Evolutionary conservation across 2,113 vertebrate species (phyloP), one percentile per base, ranked within the genome.

Genomic region (Macquaria ambigua): DNA sequence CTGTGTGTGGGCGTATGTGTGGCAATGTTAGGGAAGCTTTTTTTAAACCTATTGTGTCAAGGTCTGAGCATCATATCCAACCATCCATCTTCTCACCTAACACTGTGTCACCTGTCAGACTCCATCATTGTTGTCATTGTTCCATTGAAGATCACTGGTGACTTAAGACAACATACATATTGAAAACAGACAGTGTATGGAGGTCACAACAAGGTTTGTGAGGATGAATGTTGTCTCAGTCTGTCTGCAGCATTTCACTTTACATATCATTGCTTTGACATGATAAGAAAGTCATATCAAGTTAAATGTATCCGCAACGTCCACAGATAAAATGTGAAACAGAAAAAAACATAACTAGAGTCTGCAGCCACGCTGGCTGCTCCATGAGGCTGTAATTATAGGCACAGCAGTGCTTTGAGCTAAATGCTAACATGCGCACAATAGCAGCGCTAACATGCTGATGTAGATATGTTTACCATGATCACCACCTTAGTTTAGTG

Each of bases 51-150:
- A 46, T 23, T 52, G 34, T 86, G 77, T 92, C 89, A 89, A 83
- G 74, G 76, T 85, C 55, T 85, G 62, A 76, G 75, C 48, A 28
- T 67, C 81, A 81, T 18, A 89, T 82, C 71, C 74, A 70, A 43
- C 66, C 56, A 86, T 81, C 56, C 53, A 55, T 81, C 83, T 75
- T 67, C 62, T 39, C 52, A 5, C 34, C 55, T 28, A 67, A 72
- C 86, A 46, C 41, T 34, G 72, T 78, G 88, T 89, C 84, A 82
- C 16, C 77, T 83, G 88, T 87, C 91, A 88, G 7, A 34, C 43
- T 61, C 56, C 64, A 75, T 87, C 78, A 79, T 1, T 1, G 81
- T 48, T 74, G 68, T n/a, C 66, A 75, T 72, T n/a, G n/a, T n/a
- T n/a, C 28, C 62, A 31, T 8, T 73, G 48, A 61, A 74, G 67